Evolutionary conservation across 2,888 invertebrate genomes (phyloP).

Genomic region (Megastigmus dorsalis): DNA sequence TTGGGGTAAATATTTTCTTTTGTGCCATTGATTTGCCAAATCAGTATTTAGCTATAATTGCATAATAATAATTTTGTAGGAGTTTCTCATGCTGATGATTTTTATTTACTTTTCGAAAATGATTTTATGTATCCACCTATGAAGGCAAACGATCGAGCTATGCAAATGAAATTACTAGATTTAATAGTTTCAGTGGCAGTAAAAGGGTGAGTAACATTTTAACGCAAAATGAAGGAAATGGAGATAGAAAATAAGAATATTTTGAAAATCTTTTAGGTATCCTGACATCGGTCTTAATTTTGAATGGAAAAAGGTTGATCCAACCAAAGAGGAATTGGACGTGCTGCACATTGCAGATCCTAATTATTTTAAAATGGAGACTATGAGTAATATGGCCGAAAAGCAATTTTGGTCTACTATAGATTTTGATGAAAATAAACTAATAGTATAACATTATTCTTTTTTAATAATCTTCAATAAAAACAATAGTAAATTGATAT

Average conservation of each 20-base stretch:
- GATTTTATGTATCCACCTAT: constrained; percentile 75
- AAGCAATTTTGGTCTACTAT: constrained; percentile 79
- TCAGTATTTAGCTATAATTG: neutral
- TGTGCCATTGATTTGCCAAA: neutral
- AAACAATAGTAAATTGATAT: no score
- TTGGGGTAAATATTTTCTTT: constrained; percentile 75
- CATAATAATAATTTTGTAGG: neutral
- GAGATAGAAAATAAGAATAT: no score
- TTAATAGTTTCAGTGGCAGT: constrained; percentile 77
- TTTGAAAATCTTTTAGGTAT: constrained; percentile 56
- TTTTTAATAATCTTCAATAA: no score
- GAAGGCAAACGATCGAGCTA: constrained; percentile 73
- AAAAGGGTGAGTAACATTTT: constrained; percentile 77
- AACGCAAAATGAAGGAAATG: no score
- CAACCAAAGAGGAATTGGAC: constrained; percentile 73
- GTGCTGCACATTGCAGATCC: constrained; percentile 78
- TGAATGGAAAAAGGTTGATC: constrained; percentile 76
- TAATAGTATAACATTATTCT: no score
- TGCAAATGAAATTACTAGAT: constrained; percentile 76
- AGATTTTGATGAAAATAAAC: constrained; percentile 79
- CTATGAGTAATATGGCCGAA: constrained; percentile 76
- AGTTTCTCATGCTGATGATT: constrained; percentile 41
- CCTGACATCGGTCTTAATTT: constrained; percentile 64
- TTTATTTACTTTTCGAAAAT: constrained; percentile 77
- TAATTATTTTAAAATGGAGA: constrained; percentile 72